Evolutionary conservation across 2,113 vertebrate genomes (phyloP).

Genomic region (Psittacara wagleri): DNA sequence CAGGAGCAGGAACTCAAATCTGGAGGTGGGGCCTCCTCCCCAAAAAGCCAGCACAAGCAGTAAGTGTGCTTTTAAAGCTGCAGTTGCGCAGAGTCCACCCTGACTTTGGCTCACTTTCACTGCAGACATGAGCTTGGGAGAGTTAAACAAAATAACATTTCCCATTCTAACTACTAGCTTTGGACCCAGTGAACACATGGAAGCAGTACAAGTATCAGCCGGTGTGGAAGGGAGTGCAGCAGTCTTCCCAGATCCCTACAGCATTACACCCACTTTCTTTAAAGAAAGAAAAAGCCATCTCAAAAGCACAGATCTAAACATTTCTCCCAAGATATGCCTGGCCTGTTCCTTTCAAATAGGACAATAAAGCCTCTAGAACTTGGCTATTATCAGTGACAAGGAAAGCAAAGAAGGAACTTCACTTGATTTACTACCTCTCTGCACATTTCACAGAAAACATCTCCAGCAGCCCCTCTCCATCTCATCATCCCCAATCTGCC

Average conservation of each 20-base stretch:
- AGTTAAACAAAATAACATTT: not conserved
- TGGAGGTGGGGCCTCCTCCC: not conserved
- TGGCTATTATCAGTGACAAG: constrained; percentile 58
- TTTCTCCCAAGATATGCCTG: constrained; percentile 17
- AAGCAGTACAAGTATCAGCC: not conserved
- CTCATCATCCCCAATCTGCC: constrained; percentile 31
- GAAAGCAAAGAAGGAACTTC: constrained; percentile 48
- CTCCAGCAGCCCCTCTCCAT: not conserved
- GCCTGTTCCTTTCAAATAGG: constrained; percentile 29
- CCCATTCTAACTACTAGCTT: not conserved
- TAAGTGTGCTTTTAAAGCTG: not conserved
- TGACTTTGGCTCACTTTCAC: not conserved
- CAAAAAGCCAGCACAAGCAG: not conserved
- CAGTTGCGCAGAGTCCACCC: not conserved
- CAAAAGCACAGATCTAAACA: constrained; percentile 7
- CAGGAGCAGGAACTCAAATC: not conserved
- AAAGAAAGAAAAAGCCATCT: not conserved
- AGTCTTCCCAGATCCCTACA: not conserved
- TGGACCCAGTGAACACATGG: not conserved
- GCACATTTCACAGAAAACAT: constrained; percentile 5
- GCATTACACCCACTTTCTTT: not conserved
- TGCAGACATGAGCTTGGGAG: not conserved
- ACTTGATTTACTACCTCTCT: constrained; percentile 33
- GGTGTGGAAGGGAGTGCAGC: not conserved
- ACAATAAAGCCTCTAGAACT: constrained; percentile 59